phyloP scores from a whole-genome alignment of 2,888 invertebrate genomes.

The Laspeyria flexula region DNA sequence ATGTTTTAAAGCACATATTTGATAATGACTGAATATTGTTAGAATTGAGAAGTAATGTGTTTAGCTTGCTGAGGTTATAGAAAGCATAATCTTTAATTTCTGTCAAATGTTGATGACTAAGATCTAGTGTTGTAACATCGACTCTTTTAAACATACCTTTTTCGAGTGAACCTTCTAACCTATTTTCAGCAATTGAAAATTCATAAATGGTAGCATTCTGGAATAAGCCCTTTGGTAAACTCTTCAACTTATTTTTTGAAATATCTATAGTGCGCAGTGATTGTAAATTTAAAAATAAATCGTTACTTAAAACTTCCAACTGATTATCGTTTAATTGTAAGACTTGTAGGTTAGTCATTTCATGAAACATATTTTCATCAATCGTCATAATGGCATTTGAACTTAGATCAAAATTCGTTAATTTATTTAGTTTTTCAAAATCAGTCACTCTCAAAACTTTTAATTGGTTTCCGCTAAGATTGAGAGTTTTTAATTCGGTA shows the following conservation, averaged over 20 bases:
- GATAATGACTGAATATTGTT: slow-evolving; percentile 57
- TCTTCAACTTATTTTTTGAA: slow-evolving; percentile 59
- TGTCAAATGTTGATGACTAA: slow-evolving; percentile 59
- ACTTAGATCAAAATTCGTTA: slow-evolving; percentile 55
- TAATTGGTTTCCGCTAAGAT: slow-evolving; percentile 59
- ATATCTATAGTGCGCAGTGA: slow-evolving; percentile 52
- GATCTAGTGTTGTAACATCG: slow-evolving; percentile 48
- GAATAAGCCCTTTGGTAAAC: slow-evolving; percentile 57
- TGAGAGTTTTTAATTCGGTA: slow-evolving; percentile 51
- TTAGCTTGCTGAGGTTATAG: slow-evolving; percentile 51
- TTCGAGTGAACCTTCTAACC: slow-evolving; percentile 55
- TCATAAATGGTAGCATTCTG: slow-evolving; percentile 51
- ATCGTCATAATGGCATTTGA: slow-evolving; percentile 54
- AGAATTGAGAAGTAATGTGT: slow-evolving; percentile 54
- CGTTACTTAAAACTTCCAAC: slow-evolving; percentile 46
- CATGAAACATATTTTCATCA: slow-evolving; percentile 48
- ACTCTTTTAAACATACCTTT: slow-evolving; percentile 67
- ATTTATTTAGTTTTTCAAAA: slow-evolving; percentile 52
- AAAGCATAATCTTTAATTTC: slow-evolving; percentile 65
- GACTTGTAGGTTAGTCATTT: slow-evolving; percentile 41
- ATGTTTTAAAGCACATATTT: slow-evolving; percentile 52
- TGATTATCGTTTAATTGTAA: slow-evolving; percentile 58
- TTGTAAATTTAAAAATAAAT: slow-evolving; percentile 44
- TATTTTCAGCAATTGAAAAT: slow-evolving; percentile 60
- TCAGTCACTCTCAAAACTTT: slow-evolving; percentile 46